These are phyloP conservation scores for Eristalis intricaria DNA, from an alignment of 2,888 invertebrate genomes.

Conservation along the genomic window DNA sequence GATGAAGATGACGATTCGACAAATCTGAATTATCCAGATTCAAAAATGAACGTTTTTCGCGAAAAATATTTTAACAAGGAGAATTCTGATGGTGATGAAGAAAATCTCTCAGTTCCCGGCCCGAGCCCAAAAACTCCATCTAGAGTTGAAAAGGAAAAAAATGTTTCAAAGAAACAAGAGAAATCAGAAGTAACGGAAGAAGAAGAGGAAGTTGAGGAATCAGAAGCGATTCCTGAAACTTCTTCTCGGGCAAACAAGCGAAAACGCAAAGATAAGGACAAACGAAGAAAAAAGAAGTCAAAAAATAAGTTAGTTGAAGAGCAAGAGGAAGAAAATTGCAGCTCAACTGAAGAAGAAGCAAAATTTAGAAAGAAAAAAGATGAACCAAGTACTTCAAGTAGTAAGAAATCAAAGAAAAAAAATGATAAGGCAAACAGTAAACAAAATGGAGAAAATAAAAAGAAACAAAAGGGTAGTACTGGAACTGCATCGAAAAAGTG, in stretches of 20 bases:
- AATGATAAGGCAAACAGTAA: constrained; percentile 40
- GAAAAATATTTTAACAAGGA: constrained; percentile 81
- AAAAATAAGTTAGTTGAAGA: constrained; percentile 74
- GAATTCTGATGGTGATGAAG: constrained; percentile 73
- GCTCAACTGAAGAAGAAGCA: constrained; percentile 53
- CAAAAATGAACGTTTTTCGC: constrained; percentile 81
- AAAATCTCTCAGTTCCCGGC: constrained; percentile 58
- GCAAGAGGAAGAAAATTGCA: constrained; percentile 66
- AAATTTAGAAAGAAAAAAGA: constrained; percentile 73
- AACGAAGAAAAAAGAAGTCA: constrained; percentile 79
- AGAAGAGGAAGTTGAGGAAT: constrained; percentile 50
- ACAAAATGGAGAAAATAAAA: constrained; percentile 67
- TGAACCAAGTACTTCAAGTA: constrained; percentile 64
- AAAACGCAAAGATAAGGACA: constrained; percentile 81
- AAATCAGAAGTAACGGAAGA: constrained; percentile 75
- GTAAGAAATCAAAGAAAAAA: constrained; percentile 68
- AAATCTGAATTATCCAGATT: constrained; percentile 85
- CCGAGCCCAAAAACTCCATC: constrained; percentile 1
- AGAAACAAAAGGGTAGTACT: constrained; percentile 74
- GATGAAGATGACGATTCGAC: constrained; percentile 92
- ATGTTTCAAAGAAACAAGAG: constrained; percentile 74
- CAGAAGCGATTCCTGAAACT: constrained; percentile 52
- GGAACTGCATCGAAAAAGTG: constrained; percentile 52
- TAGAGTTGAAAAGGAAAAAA: constrained; percentile 34
- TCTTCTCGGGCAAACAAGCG: constrained; percentile 76